phyloP scores from a whole-genome alignment of 1,140 invertebrate species.

The Panagrolaimus sp. region DNA sequence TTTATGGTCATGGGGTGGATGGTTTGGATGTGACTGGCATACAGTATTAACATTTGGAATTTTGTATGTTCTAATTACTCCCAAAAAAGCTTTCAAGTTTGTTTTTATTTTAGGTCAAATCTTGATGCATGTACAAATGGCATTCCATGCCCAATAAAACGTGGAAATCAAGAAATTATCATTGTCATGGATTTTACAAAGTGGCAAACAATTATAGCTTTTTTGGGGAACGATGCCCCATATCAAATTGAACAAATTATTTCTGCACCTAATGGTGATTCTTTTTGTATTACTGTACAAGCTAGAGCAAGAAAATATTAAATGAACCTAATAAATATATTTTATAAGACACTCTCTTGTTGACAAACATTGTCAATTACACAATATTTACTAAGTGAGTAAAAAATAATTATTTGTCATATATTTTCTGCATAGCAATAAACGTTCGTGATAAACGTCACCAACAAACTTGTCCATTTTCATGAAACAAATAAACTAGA shows the following conservation, averaged over 20 bases:
- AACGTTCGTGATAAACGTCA: no score
- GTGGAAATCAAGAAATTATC: conserved; percentile 14
- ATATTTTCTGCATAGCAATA: no score
- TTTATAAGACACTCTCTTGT: no score
- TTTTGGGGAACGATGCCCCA: conserved; percentile 25
- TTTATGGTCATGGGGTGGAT: conserved; percentile 6
- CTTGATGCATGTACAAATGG: conserved; percentile 7
- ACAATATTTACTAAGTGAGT: no score
- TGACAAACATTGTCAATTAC: no score
- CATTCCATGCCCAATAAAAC: conserved; percentile 25
- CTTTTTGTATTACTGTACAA: conserved; percentile 19
- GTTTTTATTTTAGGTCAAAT: background rate
- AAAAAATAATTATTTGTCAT: no score
- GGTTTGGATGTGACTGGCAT: conserved; percentile 27
- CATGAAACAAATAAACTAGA: no score
- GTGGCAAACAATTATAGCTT: conserved; percentile 16
- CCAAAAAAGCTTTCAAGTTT: no score
- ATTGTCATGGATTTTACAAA: conserved; percentile 25
- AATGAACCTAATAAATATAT: no score
- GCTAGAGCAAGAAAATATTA: conserved; percentile 15
- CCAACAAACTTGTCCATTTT: no score
- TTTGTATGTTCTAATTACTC: background rate
- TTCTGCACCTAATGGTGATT: conserved; percentile 13
- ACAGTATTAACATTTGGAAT: conserved; percentile 27
- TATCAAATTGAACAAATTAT: conserved; percentile 29